Base-by-base conservation (phyloP, 2,888 invertebrate genomes). In the Alloscopus bannaensis region DNA sequence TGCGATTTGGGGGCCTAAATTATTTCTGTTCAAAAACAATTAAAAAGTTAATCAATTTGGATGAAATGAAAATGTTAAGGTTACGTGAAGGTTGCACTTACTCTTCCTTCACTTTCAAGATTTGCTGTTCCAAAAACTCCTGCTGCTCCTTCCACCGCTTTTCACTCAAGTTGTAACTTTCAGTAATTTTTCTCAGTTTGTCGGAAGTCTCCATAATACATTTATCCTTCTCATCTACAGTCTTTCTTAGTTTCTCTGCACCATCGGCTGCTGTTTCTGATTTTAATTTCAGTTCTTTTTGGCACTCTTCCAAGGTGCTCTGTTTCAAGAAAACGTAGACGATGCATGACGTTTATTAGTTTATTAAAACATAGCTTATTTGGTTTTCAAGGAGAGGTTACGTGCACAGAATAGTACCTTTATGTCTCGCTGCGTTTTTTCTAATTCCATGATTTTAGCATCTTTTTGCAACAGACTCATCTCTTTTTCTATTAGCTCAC, bases 381-480 rank as follows among this genome's bases (percentile, higher is more conserved):
- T n/a, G n/a, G n/a, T n/a, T n/a, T 22, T 20, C 24, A 24, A 55
- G 20, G 11, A n/a, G 16, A 28, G n/a, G 8, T 4, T 8, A 26
- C 24, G n/a, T n/a, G n/a, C n/a, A n/a, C n/a, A 64, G 26, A 57
- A 3, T 8, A 16, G 26, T 28, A 28, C 57, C 20, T 13, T 60
- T 36, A 60, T 11, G 3, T 60, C 40, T 3, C 18, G 20, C 60
- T 96, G 91, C 80, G 91, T 91, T 8, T 92, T 91, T 88, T 95
- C 95, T 87, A 94, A 90, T 86, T 93, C 93, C 84, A 92, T 90
- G n/a, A 94, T 91, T 87, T 91, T 91, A 83, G 91, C 91, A 87
- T 91, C 90, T 77, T 95, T 89, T 86, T 94, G 93, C 42, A 90
- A 87, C 73, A 94, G 91, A 86, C 90, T 90, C 75, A 90, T 91